Conservation (phyloP, 2,888 invertebrate genomes). For the Fissipunctia ypsillon region DNA sequence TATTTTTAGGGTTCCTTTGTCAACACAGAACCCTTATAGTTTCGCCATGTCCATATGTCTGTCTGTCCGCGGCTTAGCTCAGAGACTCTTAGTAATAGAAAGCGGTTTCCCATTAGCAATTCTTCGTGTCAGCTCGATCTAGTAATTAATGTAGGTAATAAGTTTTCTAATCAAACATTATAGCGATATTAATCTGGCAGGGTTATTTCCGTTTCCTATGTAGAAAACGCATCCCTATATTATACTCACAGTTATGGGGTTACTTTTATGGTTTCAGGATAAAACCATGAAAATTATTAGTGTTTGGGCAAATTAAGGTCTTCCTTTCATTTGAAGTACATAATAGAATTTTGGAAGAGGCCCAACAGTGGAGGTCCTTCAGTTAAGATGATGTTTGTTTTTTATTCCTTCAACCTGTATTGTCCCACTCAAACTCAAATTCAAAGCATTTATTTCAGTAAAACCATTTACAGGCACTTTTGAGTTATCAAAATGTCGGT, state of each 20-base stretch:
- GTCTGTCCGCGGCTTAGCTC: too few species aligned
- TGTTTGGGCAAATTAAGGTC: neutral
- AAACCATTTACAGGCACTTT: too few species aligned
- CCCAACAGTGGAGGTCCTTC: neutral
- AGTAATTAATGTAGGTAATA: constrained; percentile 11
- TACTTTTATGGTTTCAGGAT: neutral
- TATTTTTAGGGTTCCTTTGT: too few species aligned
- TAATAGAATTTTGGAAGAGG: neutral
- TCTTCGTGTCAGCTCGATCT: neutral
- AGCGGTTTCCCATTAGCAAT: too few species aligned
- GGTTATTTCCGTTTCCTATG: neutral
- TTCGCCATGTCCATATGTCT: too few species aligned
- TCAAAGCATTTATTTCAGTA: too few species aligned
- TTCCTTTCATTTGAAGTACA: neutral
- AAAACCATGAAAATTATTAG: neutral
- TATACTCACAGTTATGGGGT: neutral
- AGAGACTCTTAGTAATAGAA: too few species aligned
- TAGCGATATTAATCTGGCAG: neutral
- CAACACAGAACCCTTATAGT: too few species aligned
- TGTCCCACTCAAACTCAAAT: too few species aligned
- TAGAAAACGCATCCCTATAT: neutral
- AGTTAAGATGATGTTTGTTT: neutral
- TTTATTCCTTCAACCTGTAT: neutral
- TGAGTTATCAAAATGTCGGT: too few species aligned
- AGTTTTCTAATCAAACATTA: constrained; percentile 12